Conservation (phyloP, 2,113 vertebrate species). For the Cettia cetti region DNA sequence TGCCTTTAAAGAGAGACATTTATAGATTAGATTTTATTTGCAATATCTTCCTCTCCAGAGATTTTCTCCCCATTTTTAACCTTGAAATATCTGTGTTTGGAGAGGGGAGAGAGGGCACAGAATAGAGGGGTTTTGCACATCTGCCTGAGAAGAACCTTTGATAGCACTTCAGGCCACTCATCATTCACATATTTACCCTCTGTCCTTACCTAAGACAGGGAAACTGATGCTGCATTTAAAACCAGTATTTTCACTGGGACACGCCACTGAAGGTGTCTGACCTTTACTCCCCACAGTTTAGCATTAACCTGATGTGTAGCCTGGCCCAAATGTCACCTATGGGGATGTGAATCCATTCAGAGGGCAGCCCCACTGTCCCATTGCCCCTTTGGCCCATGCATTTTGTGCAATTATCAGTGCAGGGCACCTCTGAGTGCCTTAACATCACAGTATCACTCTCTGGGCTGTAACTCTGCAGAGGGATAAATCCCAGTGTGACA, state of each 20-base stretch:
- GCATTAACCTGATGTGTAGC: not conserved
- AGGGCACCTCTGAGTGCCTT: not conserved
- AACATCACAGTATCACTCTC: not conserved
- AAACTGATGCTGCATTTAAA: not conserved
- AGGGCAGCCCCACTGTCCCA: not conserved
- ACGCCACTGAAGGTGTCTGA: not conserved
- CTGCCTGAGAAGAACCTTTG: not conserved
- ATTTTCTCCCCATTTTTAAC: slow-evolving; percentile 15
- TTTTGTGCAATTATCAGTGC: not conserved
- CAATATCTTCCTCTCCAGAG: slow-evolving; percentile 16
- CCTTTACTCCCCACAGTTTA: not conserved
- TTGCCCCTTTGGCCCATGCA: not conserved
- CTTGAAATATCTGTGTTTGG: not conserved
- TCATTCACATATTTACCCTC: not conserved
- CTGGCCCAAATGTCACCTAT: not conserved
- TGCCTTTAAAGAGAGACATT: slow-evolving; percentile 20
- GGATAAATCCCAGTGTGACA: not conserved
- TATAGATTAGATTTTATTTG: slow-evolving; percentile 43
- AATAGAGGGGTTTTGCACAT: not conserved
- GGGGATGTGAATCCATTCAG: not conserved
- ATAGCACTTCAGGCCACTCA: not conserved
- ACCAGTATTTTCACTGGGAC: not conserved
- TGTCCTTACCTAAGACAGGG: not conserved
- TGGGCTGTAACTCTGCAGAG: not conserved
- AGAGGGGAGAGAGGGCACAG: too few species aligned